A percentile compares a stretch with the other conserved stretches of the same genome.
These are phyloP conservation scores for Seriola dumerili DNA, from an alignment of 2,113 vertebrate species.

Conservation along the genomic window DNA sequence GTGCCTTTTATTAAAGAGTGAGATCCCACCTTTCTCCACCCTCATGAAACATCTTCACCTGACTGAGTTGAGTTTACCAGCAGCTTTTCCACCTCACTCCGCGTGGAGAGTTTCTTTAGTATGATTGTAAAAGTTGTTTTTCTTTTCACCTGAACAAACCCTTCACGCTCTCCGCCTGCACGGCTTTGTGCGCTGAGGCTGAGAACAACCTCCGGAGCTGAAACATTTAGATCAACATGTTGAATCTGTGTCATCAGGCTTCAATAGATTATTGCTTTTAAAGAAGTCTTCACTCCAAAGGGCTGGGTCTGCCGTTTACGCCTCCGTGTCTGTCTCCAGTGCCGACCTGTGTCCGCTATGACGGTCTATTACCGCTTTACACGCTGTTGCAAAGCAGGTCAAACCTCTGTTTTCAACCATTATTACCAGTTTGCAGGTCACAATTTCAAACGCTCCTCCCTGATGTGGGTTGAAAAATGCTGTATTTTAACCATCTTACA, in stretches of 20 bases:
- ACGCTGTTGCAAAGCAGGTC: constrained; percentile 32
- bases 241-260: background rate
- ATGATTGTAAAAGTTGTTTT: background rate
- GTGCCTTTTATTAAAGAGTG: too few species aligned
- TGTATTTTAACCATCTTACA: constrained; percentile 15
- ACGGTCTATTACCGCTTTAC: constrained; percentile 12
- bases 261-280: constrained; percentile 1
- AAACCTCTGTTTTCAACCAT: constrained; percentile 55
- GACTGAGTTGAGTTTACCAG: too few species aligned
- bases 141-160: background rate
- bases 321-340: constrained; percentile 47
- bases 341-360: constrained; percentile 35
- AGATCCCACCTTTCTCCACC: too few species aligned
- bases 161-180: too few species aligned
- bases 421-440: constrained; percentile 44
- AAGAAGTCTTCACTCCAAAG: constrained; percentile 32
- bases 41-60: too few species aligned
- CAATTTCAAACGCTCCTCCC: constrained; percentile 44
- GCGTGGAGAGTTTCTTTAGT: background rate
- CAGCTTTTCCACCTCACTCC: background rate
- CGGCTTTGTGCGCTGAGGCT: too few species aligned
- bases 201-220: too few species aligned
- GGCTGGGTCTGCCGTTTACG: constrained; percentile 16
- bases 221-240: too few species aligned
- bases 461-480: constrained; percentile 57